Evolutionary conservation across 2,888 invertebrate species (phyloP).

Genomic region (Philonicus albiceps): DNA sequence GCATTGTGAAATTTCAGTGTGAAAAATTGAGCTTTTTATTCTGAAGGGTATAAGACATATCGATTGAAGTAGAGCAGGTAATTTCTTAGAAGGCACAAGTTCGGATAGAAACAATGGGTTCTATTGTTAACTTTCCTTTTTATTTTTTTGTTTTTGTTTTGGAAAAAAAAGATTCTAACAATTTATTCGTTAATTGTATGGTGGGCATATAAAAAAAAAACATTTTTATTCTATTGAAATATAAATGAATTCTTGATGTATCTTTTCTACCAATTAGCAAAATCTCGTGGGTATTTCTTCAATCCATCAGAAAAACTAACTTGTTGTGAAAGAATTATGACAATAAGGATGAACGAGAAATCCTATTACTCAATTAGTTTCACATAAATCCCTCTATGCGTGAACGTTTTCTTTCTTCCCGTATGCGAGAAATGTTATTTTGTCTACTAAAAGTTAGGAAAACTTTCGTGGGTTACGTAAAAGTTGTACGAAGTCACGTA

Average conservation of each 20-base stretch:
- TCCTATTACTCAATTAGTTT: not conserved
- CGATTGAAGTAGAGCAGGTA: not conserved
- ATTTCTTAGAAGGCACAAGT: not conserved
- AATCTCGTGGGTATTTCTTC: not conserved
- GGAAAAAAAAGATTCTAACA: not conserved
- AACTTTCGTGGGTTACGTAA: not conserved
- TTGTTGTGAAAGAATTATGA: not conserved
- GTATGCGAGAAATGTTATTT: not conserved
- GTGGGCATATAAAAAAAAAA: no score
- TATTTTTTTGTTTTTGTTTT: no score
- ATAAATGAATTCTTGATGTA: not conserved
- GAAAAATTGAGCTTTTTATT: not conserved
- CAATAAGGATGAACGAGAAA: not conserved
- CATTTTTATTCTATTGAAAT: not conserved
- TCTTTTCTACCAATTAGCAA: not conserved
- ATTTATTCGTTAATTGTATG: not conserved
- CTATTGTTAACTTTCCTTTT: not conserved
- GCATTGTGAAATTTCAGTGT: not conserved
- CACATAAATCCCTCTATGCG: not conserved
- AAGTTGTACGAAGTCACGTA: not conserved
- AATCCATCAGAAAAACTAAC: not conserved
- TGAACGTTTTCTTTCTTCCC: not conserved
- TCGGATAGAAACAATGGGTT: not conserved
- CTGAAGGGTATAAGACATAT: not conserved
- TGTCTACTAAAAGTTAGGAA: not conserved